Conservation (phyloP, 2,888 invertebrate species). For the Dolichomitus sp. region DNA sequence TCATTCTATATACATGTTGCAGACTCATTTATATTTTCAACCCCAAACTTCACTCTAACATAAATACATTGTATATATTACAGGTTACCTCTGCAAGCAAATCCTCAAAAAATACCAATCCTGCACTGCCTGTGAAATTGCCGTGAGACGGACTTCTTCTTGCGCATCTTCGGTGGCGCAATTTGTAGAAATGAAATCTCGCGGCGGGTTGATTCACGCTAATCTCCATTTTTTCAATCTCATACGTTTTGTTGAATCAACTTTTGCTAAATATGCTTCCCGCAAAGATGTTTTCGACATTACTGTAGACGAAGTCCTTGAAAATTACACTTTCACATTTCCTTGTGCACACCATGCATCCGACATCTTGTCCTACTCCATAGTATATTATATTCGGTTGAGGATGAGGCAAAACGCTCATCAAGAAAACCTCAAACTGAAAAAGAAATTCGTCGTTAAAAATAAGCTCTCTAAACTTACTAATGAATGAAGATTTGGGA, state of each 20-base stretch:
- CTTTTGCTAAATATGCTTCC: constrained; percentile 19
- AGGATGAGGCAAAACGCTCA: constrained; percentile 44
- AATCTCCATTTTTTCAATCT: constrained; percentile 27
- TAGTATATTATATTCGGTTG: constrained; percentile 48
- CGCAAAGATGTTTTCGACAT: constrained; percentile 21
- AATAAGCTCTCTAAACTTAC: constrained; percentile 50
- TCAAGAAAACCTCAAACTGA: constrained; percentile 39
- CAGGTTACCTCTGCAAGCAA: constrained; percentile 54
- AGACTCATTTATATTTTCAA: constrained; percentile 6
- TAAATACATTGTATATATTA: constrained; percentile 13
- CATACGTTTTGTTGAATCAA: neutral
- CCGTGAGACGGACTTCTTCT: constrained; percentile 8
- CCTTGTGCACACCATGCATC: constrained; percentile 44
- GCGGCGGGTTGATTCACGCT: constrained; percentile 30
- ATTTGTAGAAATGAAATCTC: constrained; percentile 30
- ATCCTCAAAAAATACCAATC: neutral
- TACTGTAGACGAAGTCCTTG: constrained; percentile 33
- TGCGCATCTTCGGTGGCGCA: constrained; percentile 25
- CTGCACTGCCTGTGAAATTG: constrained; percentile 22
- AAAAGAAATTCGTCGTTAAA: constrained; percentile 29
- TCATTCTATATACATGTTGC: constrained; percentile 11
- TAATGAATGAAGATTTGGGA: neutral
- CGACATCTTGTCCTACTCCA: constrained; percentile 30
- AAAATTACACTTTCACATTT: constrained; percentile 27
- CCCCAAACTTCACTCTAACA: neutral